Evolutionary conservation across 2,113 vertebrate genomes (phyloP).

Genomic region (Mormyrus lacerda): DNA sequence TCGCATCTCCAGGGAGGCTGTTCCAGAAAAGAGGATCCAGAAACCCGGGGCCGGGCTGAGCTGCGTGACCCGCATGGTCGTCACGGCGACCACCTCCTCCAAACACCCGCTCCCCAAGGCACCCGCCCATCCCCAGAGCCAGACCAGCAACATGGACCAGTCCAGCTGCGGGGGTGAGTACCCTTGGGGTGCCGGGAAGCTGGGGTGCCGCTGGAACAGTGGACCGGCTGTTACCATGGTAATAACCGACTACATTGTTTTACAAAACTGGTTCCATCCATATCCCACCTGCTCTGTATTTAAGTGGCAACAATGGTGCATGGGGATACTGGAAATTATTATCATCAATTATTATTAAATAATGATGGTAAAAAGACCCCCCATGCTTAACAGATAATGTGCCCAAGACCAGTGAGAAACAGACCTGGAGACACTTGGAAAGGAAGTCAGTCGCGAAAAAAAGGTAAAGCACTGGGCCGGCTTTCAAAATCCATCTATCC

Average conservation of each 20-base stretch:
- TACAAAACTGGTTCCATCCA: background rate
- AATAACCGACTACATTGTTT: background rate
- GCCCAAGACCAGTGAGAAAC: background rate
- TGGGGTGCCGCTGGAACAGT: background rate
- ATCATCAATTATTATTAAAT: background rate
- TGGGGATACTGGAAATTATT: background rate
- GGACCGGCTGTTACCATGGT: background rate
- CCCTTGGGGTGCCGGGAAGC: constrained; percentile 8
- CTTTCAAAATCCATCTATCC: background rate
- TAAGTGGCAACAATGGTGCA: background rate
- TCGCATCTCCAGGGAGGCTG: constrained; percentile 21
- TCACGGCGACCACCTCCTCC: constrained; percentile 35
- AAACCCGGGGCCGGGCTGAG: constrained; percentile 29
- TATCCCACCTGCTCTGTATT: background rate
- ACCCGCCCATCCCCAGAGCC: background rate
- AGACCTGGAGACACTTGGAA: background rate
- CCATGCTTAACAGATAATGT: background rate
- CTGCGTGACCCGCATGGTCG: constrained; percentile 53
- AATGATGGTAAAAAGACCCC: background rate
- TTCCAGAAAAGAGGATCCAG: background rate
- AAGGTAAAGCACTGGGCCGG: background rate
- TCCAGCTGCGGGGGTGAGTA: background rate
- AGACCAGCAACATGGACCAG: background rate
- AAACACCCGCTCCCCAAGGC: constrained; percentile 1
- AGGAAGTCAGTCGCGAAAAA: background rate